These are phyloP conservation scores for Chloroclysta siterata DNA, from an alignment of 2,888 invertebrate genomes.

Conservation along the genomic window DNA sequence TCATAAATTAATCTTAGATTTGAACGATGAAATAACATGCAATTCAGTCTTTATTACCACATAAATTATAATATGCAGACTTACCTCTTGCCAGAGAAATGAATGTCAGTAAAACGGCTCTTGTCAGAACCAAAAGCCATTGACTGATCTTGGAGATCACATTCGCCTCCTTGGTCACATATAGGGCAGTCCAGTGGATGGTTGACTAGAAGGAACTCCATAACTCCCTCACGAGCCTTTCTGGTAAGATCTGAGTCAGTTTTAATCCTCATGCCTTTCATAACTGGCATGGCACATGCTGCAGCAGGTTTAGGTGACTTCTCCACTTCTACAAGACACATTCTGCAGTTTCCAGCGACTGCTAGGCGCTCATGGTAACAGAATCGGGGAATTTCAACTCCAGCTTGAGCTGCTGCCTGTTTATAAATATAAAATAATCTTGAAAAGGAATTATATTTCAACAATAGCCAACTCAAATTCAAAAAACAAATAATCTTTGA, in stretches of 20 bases:
- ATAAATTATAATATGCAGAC: too few species aligned
- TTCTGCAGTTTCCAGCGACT: conserved; percentile 99
- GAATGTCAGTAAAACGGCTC: conserved; percentile 96
- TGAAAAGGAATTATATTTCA: too few species aligned
- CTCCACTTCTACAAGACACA: conserved; percentile 99
- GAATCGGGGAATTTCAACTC: conserved; percentile 99
- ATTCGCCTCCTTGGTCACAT: conserved; percentile 99
- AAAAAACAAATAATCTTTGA: too few species aligned
- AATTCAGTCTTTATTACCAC: too few species aligned
- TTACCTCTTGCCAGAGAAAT: conserved; percentile 95
- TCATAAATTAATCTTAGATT: too few species aligned
- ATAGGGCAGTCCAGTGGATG: conserved; percentile 99
- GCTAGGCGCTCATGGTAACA: conserved; percentile 99
- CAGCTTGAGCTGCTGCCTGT: conserved; percentile 96
- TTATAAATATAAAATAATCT: not conserved
- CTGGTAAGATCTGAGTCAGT: conserved; percentile 97
- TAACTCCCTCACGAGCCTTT: conserved; percentile 92
- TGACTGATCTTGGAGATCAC: conserved; percentile 98
- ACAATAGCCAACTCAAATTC: too few species aligned
- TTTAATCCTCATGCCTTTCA: conserved; percentile 99
- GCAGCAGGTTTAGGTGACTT: conserved; percentile 99
- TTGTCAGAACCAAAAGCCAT: conserved; percentile 99
- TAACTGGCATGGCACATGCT: conserved; percentile 99
- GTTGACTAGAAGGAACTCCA: conserved; percentile 99
- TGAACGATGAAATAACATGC: too few species aligned